These are phyloP conservation scores for Synaphobranchus kaupii DNA, from an alignment of 2,797 vertebrate genomes.

Conservation along the genomic window DNA sequence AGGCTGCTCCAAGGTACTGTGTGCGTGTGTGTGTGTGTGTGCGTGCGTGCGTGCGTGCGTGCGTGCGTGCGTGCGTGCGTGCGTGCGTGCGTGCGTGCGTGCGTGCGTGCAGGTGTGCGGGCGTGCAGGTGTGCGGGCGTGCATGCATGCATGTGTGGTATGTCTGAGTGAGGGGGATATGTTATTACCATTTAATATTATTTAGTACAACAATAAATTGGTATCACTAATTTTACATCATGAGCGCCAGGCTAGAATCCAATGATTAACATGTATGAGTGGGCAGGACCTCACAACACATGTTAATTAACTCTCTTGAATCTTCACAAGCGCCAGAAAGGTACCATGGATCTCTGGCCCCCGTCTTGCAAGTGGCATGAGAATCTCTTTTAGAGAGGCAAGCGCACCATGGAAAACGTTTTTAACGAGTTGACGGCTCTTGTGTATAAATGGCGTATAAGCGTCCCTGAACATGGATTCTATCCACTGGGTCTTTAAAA, in stretches of 20 bases:
- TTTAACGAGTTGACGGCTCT: background rate
- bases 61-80: too few relatives aligned
- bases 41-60: too few relatives aligned
- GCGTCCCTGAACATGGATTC: background rate
- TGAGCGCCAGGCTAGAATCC: background rate
- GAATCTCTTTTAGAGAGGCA: background rate
- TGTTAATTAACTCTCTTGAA: background rate
- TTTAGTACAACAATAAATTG: background rate
- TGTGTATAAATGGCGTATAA: conserved; percentile 23
- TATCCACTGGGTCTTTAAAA: conserved; percentile 26
- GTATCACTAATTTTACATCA: background rate
- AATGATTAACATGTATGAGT: background rate
- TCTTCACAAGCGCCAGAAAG: background rate
- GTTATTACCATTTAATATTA: background rate
- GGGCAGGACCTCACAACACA: background rate
- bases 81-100: background rate
- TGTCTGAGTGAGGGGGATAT: background rate
- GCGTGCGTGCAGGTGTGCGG: background rate
- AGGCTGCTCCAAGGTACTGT: too few relatives aligned
- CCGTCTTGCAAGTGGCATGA: background rate
- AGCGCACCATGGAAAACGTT: background rate
- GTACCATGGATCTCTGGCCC: background rate
- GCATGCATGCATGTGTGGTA: background rate
- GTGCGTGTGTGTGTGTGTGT: too few relatives aligned
- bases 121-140: conserved; percentile 2